A percentile compares a stretch with the other conserved stretches of the same genome.
phyloP scores from a whole-genome alignment of 2,797 vertebrate genomes.

The Semaprochilodus insignis region DNA sequence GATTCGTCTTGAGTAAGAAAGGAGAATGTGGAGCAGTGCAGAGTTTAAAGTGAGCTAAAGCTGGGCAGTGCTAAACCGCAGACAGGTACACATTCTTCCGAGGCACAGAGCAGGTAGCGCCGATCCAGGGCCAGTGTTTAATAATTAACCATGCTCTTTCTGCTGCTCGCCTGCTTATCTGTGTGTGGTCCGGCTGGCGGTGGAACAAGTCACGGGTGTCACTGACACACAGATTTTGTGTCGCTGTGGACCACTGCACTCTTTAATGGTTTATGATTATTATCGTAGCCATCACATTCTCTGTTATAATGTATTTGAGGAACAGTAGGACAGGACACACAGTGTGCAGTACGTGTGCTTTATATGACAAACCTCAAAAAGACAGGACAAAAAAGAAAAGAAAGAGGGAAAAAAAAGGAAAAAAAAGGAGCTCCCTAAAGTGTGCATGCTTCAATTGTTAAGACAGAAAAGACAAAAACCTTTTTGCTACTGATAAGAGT shows the following conservation, averaged over 20 bases:
- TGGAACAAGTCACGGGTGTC: conserved; percentile 10
- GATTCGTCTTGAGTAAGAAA: background rate
- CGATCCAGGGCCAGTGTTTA: conserved; percentile 17
- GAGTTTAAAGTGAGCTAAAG: conserved; percentile 6
- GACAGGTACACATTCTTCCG: conserved; percentile 23
- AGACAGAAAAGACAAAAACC: no score
- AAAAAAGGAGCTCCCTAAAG: no score
- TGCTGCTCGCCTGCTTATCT: conserved; percentile 30
- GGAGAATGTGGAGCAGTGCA: background rate
- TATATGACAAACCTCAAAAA: conserved; percentile 29
- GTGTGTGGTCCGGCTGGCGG: conserved; percentile 22
- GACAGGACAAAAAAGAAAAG: conserved; percentile 18
- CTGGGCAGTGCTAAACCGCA: conserved; percentile 20
- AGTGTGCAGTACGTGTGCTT: conserved; percentile 22
- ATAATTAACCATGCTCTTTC: conserved; percentile 49
- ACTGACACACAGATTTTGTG: conserved; percentile 4
- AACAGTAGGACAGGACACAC: background rate
- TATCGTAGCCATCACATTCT: conserved; percentile 4
- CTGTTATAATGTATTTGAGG: background rate
- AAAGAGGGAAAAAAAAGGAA: no score
- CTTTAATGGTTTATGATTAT: conserved; percentile 1
- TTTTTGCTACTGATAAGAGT: no score
- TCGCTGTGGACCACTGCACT: background rate
- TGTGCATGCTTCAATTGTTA: no score
- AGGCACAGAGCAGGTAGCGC: background rate